Conservation (phyloP, 2,888 invertebrate genomes). For the Drosophila stalkeri region DNA sequence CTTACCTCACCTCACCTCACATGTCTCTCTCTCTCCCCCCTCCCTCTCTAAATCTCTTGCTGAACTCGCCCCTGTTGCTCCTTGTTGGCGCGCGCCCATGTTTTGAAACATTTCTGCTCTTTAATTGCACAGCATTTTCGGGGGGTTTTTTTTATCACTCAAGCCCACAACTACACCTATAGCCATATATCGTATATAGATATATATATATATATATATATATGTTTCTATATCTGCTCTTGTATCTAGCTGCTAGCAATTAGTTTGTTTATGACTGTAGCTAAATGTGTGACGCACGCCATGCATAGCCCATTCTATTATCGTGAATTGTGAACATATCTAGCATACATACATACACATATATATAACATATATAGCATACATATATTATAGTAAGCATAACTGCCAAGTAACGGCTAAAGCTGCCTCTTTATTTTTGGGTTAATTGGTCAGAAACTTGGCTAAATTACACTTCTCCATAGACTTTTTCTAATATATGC, state of each 20-base stretch:
- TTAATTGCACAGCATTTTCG: conserved; percentile 54
- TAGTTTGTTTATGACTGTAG: conserved; percentile 48
- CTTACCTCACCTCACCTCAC: not conserved
- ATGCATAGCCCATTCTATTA: conserved; percentile 3
- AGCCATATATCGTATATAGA: conserved; percentile 17
- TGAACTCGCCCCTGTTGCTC: not conserved
- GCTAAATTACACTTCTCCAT: not conserved
- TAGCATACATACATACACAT: not conserved
- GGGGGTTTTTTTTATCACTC: conserved; percentile 52
- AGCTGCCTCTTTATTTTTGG: conserved; percentile 28
- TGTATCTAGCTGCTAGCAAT: conserved; percentile 44
- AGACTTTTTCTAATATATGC: conserved; percentile 19
- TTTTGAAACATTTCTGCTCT: conserved; percentile 32
- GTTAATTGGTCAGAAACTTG: conserved; percentile 37
- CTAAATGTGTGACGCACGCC: conserved; percentile 48
- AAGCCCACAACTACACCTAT: conserved; percentile 23
- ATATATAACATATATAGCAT: not conserved
- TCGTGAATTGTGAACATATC: conserved; percentile 3
- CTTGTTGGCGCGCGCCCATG: conserved; percentile 5
- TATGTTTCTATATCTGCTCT: conserved; percentile 7
- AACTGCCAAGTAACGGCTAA: conserved; percentile 26
- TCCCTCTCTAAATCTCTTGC: too few species aligned
- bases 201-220: not conserved
- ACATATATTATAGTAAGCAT: conserved; percentile 6
- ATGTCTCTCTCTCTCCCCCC: not conserved